Conservation (phyloP, 2,113 vertebrate genomes). For the Bufo bufo region DNA sequence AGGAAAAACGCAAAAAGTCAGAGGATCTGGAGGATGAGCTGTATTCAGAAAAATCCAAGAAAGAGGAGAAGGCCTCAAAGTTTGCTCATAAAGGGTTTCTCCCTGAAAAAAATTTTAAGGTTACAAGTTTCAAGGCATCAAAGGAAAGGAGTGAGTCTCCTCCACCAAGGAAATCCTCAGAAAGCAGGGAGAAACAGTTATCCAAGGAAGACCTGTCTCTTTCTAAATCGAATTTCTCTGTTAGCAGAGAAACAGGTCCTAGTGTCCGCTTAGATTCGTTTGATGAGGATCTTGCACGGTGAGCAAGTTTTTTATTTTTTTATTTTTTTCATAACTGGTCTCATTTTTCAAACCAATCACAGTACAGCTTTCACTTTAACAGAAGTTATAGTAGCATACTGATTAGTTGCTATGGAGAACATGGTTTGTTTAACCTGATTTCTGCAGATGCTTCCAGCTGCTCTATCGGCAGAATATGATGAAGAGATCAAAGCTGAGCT, state of each 20-base stretch:
- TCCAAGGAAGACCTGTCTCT: slow-evolving; percentile 76
- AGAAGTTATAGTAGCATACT: no score
- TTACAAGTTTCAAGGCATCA: slow-evolving; percentile 79
- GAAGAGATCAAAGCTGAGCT: no score
- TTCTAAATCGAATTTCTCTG: slow-evolving; percentile 79
- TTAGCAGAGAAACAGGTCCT: slow-evolving; percentile 85
- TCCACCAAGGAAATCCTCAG: slow-evolving; percentile 73
- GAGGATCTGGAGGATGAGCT: slow-evolving; percentile 78
- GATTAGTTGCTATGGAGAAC: no score
- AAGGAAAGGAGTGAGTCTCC: slow-evolving; percentile 76
- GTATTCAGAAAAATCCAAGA: slow-evolving; percentile 78
- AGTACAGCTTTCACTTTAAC: no score
- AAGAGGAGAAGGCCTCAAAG: slow-evolving; percentile 82
- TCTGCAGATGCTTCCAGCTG: no score
- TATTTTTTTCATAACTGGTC: background rate
- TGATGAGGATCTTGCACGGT: slow-evolving; percentile 88
- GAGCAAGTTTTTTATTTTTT: slow-evolving; percentile 56
- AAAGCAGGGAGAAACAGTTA: slow-evolving; percentile 78
- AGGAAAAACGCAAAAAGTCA: slow-evolving; percentile 82
- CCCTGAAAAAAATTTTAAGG: slow-evolving; percentile 81
- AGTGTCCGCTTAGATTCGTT: slow-evolving; percentile 90
- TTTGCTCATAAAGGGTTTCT: slow-evolving; percentile 78
- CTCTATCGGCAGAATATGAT: no score
- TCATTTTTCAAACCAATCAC: background rate
- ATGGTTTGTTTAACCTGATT: no score